Evolutionary conservation across 2,888 invertebrate genomes (phyloP).

Genomic region (Tethea ocularis): DNA sequence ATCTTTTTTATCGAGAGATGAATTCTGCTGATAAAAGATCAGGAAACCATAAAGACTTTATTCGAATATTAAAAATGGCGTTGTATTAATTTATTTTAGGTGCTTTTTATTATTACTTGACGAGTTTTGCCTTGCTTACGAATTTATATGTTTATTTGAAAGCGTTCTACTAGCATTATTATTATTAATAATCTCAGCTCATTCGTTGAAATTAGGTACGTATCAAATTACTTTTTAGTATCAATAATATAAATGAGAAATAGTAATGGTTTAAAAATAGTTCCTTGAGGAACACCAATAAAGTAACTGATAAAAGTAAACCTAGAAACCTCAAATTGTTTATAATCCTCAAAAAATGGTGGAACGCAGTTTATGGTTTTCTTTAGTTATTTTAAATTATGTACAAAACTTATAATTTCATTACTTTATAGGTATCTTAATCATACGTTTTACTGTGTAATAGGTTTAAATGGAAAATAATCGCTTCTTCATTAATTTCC

Average conservation of each 20-base stretch:
- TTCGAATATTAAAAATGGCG: conserved; percentile 10
- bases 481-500: conserved; percentile 39
- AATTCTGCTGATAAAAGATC: too few species aligned
- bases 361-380: conserved; percentile 10
- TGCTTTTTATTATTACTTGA: conserved; percentile 38
- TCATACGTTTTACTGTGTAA: conserved; percentile 33
- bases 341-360: conserved; percentile 13
- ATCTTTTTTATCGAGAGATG: not conserved
- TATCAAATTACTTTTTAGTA: too few species aligned
- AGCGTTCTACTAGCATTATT: not conserved
- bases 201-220: too few species aligned
- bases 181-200: too few species aligned
- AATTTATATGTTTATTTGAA: conserved; percentile 28
- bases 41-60: not conserved
- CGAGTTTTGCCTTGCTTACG: conserved; percentile 34
- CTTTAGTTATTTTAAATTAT: conserved; percentile 16
- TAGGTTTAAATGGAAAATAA: conserved; percentile 39
- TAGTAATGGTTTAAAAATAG: not conserved
- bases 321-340: not conserved
- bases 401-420: conserved; percentile 22
- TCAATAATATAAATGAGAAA: not conserved
- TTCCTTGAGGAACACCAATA: not conserved
- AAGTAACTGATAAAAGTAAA: not conserved
- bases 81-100: conserved; percentile 24
- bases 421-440: conserved; percentile 40